Conservation (phyloP, 2,888 invertebrate species). For the Xestoiulus laeticollis region DNA sequence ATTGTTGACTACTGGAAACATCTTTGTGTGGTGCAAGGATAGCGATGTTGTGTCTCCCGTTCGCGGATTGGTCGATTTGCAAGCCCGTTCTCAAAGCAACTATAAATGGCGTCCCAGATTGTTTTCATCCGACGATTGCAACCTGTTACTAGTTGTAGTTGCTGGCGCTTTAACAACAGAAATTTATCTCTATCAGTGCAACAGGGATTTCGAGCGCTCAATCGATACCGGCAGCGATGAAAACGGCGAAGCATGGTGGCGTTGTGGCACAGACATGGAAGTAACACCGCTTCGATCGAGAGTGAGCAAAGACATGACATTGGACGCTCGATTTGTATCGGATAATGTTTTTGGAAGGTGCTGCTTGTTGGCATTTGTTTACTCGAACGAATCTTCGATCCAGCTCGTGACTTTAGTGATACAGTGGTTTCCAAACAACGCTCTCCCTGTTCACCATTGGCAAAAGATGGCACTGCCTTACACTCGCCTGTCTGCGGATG, state of each 20-base stretch:
- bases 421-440: not conserved
- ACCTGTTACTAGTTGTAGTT: not conserved
- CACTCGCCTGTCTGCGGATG: not conserved
- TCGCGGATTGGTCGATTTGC: not conserved
- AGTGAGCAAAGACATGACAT: not conserved
- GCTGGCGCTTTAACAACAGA: not conserved
- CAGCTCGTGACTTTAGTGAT: not conserved
- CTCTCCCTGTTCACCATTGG: not conserved
- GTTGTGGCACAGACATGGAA: not conserved
- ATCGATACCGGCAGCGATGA: not conserved
- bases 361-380: slow-evolving; percentile 30
- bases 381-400: not conserved
- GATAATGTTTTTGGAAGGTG: not conserved
- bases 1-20: not conserved
- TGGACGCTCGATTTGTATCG: slow-evolving; percentile 15
- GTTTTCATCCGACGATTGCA: slow-evolving; percentile 19
- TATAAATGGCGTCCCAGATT: slow-evolving; percentile 11
- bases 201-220: not conserved
- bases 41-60: not conserved
- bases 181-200: slow-evolving; percentile 46
- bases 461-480: not conserved
- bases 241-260: not conserved
- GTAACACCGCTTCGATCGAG: not conserved
- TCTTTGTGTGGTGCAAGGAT: slow-evolving; percentile 46
- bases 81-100: not conserved